Evolutionary conservation across 1,140 invertebrate species (phyloP).

Genomic region (Condylostylus longicornis): DNA sequence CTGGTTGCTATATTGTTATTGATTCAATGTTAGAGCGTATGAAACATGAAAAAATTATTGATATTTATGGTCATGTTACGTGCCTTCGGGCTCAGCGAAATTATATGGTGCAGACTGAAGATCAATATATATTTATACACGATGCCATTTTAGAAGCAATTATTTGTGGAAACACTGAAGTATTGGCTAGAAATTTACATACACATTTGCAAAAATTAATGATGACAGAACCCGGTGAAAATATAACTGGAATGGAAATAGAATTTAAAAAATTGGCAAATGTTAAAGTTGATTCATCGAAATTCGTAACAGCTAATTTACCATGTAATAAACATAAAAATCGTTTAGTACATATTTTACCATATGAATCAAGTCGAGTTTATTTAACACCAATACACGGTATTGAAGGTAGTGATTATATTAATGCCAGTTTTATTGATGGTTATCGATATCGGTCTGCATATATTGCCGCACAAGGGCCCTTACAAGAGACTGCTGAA

Average conservation of each 20-base stretch:
- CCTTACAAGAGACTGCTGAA: conserved; percentile 85
- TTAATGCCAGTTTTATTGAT: conserved; percentile 97
- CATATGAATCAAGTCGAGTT: conserved; percentile 90
- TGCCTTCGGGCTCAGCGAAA: conserved; percentile 91
- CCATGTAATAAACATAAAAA: conserved; percentile 98
- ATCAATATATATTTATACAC: conserved; percentile 99
- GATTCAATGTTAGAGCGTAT: conserved; percentile 93
- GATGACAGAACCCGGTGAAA: conserved; percentile 64
- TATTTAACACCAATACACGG: conserved; percentile 81
- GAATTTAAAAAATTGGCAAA: conserved; percentile 96
- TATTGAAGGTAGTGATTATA: conserved; percentile 94
- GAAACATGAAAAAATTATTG: conserved; percentile 89
- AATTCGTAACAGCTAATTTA: conserved; percentile 90
- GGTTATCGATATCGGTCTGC: conserved; percentile 81
- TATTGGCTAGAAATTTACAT: conserved; percentile 81
- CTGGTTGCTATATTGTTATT: conserved; percentile 97
- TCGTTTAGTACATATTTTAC: conserved; percentile 90
- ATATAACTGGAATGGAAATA: conserved; percentile 90
- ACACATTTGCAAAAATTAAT: conserved; percentile 87
- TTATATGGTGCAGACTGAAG: conserved; percentile 96
- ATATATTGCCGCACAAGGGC: conserved; percentile 97
- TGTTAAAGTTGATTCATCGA: conserved; percentile 83
- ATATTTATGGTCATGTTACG: conserved; percentile 98
- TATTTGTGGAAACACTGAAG: conserved; percentile 86
- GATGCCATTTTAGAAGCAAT: conserved; percentile 92